These are phyloP conservation scores for Pantherophis alleghaniensis DNA, from an alignment of 2,797 vertebrate species.

Conservation along the genomic window DNA sequence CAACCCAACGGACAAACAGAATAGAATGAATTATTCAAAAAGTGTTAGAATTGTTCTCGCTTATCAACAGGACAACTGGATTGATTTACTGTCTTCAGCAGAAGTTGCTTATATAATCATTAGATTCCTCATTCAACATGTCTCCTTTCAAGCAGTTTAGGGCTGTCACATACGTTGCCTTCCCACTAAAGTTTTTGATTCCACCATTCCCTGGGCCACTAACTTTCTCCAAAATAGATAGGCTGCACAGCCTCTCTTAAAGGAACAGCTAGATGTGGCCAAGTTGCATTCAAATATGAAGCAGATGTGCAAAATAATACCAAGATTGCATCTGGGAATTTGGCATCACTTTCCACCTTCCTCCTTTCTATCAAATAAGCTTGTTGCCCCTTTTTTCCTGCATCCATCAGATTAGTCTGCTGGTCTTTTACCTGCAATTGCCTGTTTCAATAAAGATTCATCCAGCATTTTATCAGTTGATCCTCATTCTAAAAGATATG, in stretches of 20 bases:
- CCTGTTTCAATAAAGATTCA: background rate
- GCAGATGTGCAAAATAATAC: background rate
- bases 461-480: background rate
- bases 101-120: background rate
- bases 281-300: background rate
- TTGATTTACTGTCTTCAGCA: background rate
- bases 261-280: background rate
- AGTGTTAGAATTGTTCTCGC: background rate
- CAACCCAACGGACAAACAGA: background rate
- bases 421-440: background rate
- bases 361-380: background rate
- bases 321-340: background rate
- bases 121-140: background rate
- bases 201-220: background rate
- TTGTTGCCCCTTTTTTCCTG: background rate
- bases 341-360: background rate
- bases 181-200: background rate
- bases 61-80: background rate
- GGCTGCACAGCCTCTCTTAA: background rate
- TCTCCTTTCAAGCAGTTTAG: background rate
- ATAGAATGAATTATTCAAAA: background rate
- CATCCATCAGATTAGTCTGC: background rate
- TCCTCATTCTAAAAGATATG: background rate
- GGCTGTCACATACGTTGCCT: background rate
- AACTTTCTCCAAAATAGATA: background rate